A percentile compares a stretch with the other conserved stretches of the same genome.
These are phyloP conservation scores for Peromyscus eremicus DNA, from an alignment of 2,797 vertebrate species.

Conservation along the genomic window DNA sequence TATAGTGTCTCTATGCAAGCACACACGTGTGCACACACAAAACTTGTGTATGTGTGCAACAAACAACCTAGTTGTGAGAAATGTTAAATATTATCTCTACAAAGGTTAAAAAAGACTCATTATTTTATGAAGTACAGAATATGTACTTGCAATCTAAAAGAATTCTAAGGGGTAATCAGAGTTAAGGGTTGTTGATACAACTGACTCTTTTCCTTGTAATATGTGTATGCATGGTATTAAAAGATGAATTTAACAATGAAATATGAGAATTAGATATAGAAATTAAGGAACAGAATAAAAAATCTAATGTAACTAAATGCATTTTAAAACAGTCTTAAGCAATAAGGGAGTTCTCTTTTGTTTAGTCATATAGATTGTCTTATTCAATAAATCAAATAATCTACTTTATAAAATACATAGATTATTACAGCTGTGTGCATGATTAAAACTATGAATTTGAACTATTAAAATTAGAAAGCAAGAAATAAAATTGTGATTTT, in stretches of 20 bases:
- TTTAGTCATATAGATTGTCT: not conserved
- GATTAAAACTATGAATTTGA: not conserved
- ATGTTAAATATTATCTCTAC: no score
- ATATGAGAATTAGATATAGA: not conserved
- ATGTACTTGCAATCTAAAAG: not conserved
- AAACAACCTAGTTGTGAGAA: no score
- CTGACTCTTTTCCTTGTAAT: no score
- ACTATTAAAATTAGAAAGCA: not conserved
- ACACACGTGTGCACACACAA: not conserved
- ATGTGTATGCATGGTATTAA: not conserved
- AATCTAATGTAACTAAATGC: not conserved
- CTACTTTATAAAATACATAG: not conserved
- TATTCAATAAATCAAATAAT: not conserved
- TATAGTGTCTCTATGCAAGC: not conserved
- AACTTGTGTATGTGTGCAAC: no score
- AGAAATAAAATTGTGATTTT: not conserved
- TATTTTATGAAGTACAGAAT: not conserved
- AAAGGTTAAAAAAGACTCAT: not conserved
- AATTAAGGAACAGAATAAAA: not conserved
- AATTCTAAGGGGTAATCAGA: not conserved
- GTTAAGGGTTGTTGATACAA: no score
- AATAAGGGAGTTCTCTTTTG: not conserved
- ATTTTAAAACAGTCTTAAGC: not conserved
- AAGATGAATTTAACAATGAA: not conserved
- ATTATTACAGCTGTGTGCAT: not conserved